phyloP scores from a whole-genome alignment of 2,113 vertebrate species.

The Oceanites oceanicus region DNA sequence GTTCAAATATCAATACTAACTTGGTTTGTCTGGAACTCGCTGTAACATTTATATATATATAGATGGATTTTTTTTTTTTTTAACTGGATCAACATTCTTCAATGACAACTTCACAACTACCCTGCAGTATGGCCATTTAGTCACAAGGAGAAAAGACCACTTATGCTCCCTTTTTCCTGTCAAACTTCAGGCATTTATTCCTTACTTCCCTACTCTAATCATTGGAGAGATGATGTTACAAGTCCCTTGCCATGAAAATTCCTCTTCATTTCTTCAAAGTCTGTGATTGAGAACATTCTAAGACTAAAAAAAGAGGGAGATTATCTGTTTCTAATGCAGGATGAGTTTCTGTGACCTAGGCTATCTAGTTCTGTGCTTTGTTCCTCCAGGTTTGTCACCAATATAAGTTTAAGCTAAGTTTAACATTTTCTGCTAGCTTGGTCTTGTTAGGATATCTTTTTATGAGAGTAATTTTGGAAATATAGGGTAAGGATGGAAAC shows the following conservation, averaged over 20 bases:
- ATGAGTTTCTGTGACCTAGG: neutral
- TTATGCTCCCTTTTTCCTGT: neutral
- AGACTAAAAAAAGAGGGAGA: neutral
- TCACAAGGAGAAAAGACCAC: neutral
- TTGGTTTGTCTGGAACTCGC: neutral
- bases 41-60: neutral
- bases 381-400: neutral
- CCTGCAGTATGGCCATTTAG: neutral
- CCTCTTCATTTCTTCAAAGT: neutral
- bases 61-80: neutral
- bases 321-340: neutral
- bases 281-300: neutral
- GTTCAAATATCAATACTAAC: neutral
- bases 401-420: neutral
- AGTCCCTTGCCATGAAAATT: neutral
- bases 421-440: neutral
- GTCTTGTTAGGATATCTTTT: neutral
- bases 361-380: neutral
- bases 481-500: neutral
- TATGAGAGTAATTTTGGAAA: neutral
- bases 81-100: neutral
- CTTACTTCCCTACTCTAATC: neutral
- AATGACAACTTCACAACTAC: neutral
- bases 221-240: neutral
- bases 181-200: neutral